phyloP scores from a whole-genome alignment of 2,888 invertebrate genomes.

The Euplexia lucipara region DNA sequence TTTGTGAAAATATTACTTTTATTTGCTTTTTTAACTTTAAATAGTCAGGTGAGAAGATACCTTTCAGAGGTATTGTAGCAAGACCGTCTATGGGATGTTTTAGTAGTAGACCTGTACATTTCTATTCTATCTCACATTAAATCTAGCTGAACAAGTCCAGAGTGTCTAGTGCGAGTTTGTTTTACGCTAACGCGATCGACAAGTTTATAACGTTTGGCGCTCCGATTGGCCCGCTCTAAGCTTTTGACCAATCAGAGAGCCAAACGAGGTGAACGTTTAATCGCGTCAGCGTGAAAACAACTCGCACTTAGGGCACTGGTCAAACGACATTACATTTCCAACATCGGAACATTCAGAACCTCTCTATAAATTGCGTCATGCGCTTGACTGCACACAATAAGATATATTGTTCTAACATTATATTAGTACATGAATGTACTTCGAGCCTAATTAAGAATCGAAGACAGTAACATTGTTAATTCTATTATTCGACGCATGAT shows the following conservation, averaged over 20 bases:
- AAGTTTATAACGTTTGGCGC: too few species aligned
- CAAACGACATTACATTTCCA: slow-evolving; percentile 26
- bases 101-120: slow-evolving; percentile 10
- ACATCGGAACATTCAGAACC: slow-evolving; percentile 28
- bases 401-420: slow-evolving; percentile 66
- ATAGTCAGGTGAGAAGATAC: not conserved
- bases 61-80: not conserved
- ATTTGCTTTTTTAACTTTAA: too few species aligned
- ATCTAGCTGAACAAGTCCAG: slow-evolving; percentile 34
- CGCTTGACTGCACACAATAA: slow-evolving; percentile 59
- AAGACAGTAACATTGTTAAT: slow-evolving; percentile 70
- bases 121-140: slow-evolving; percentile 38
- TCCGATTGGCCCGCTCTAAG: too few species aligned
- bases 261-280: too few species aligned
- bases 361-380: slow-evolving; percentile 42
- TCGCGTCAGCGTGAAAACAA: too few species aligned
- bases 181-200: too few species aligned
- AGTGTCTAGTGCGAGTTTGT: too few species aligned
- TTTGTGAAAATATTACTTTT: too few species aligned
- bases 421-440: slow-evolving; percentile 56
- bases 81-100: not conserved
- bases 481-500: slow-evolving; percentile 64
- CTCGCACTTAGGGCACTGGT: too few species aligned
- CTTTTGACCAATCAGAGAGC: too few species aligned
- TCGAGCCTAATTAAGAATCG: slow-evolving; percentile 64